A percentile compares a stretch with the other conserved stretches of the same genome.
phyloP scores from a whole-genome alignment of 2,888 invertebrate species.

The Teinopalpus imperialis region DNA sequence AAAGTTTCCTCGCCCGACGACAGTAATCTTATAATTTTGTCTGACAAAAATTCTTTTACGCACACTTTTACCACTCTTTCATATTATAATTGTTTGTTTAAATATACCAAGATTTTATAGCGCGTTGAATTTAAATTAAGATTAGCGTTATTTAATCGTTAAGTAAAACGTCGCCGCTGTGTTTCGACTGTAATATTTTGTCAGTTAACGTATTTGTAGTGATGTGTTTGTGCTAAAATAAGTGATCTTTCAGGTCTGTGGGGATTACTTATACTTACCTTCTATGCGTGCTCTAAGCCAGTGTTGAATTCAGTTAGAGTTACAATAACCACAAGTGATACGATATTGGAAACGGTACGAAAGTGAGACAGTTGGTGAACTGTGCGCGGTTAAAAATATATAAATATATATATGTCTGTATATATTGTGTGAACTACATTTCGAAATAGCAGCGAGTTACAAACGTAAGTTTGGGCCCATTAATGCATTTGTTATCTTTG shows the following conservation, averaged over 20 bases:
- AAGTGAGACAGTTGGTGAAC: constrained; percentile 74
- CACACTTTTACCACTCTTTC: constrained; percentile 44
- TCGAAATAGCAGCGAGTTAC: constrained; percentile 36
- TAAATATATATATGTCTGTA: constrained; percentile 24
- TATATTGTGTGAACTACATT: constrained; percentile 44
- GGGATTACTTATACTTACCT: constrained; percentile 69
- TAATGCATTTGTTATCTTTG: constrained; percentile 34
- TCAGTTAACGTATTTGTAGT: constrained; percentile 26
- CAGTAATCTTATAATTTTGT: constrained; percentile 71
- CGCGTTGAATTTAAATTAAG: constrained; percentile 38
- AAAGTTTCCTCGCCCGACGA: constrained; percentile 55
- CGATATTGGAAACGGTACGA: constrained; percentile 67
- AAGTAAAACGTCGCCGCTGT: constrained; percentile 6
- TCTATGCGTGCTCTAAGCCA: constrained; percentile 69
- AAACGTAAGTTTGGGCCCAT: constrained; percentile 29
- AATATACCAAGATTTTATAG: constrained; percentile 48
- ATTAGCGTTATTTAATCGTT: constrained; percentile 6
- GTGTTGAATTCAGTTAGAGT: constrained; percentile 62
- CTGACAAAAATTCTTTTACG: constrained; percentile 63
- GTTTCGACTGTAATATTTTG: constrained; percentile 23
- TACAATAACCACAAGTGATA: constrained; percentile 77
- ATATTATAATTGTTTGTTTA: constrained; percentile 48
- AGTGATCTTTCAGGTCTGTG: constrained; percentile 69
- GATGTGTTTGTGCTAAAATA: constrained; percentile 40
- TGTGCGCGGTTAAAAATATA: constrained; percentile 56